Evolutionary conservation across 2,113 vertebrate genomes (phyloP).

Genomic region (Bos indicus): DNA sequence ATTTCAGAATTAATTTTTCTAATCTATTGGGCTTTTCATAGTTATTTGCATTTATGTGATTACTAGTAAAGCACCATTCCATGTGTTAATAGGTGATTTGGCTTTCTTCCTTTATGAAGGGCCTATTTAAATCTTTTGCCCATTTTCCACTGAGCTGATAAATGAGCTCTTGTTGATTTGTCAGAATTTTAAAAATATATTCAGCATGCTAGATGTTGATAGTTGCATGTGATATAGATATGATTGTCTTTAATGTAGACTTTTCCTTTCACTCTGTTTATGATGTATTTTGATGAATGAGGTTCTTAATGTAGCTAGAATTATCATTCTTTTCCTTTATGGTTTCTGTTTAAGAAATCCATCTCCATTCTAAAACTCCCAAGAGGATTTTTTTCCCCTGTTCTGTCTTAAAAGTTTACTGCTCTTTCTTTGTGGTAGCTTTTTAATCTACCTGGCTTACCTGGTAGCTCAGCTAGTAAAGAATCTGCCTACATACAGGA

Average conservation of each 20-base stretch:
- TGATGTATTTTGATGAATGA: not conserved
- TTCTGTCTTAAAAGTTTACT: not conserved
- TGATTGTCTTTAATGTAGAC: not conserved
- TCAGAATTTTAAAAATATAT: not conserved
- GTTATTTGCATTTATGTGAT: not conserved
- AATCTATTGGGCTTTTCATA: not conserved
- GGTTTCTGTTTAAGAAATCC: not conserved
- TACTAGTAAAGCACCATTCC: not conserved
- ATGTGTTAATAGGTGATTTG: not conserved
- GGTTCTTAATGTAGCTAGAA: not conserved
- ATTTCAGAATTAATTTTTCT: conserved; percentile 8
- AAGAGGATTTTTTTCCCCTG: not conserved
- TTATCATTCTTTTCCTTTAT: not conserved
- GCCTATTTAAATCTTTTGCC: not conserved
- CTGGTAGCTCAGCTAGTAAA: not conserved
- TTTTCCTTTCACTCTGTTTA: not conserved
- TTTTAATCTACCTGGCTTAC: not conserved
- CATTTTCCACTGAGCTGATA: not conserved
- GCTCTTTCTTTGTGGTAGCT: not conserved
- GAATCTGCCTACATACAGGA: not conserved
- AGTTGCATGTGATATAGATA: not conserved
- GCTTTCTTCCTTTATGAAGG: not conserved
- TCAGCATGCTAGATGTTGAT: not conserved
- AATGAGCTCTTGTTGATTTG: not conserved
- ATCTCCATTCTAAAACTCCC: not conserved